These are phyloP conservation scores for Panurus biarmicus DNA, from an alignment of 2,113 vertebrate genomes.

Conservation along the genomic window DNA sequence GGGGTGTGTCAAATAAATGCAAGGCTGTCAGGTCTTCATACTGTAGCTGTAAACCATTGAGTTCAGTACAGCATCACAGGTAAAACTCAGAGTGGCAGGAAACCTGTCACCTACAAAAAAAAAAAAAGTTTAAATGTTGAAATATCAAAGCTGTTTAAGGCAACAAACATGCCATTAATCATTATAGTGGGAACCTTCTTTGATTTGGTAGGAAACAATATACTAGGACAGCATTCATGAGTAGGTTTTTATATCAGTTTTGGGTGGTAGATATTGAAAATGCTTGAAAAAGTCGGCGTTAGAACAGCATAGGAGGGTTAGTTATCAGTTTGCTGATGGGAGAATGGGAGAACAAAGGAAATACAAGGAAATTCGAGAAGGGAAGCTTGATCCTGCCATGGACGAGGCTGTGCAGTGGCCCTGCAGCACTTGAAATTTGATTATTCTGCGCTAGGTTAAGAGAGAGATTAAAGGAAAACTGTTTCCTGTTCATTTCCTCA, in stretches of 20 bases:
- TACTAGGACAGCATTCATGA: not conserved
- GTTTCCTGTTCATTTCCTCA: not conserved
- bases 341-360: not conserved
- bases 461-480: not conserved
- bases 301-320: not conserved
- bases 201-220: not conserved
- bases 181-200: not conserved
- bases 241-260: not conserved
- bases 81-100: not conserved
- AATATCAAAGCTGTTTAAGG: not conserved
- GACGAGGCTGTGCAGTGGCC: not conserved
- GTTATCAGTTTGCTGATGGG: not conserved
- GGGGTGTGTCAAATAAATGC: not conserved
- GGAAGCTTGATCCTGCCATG: not conserved
- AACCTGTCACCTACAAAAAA: not conserved
- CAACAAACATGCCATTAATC: not conserved
- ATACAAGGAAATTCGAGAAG: not conserved
- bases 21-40: not conserved
- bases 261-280: not conserved
- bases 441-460: not conserved
- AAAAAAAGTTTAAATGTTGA: not conserved
- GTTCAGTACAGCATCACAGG: not conserved
- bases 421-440: not conserved
- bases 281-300: not conserved
- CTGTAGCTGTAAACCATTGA: not conserved